These are phyloP conservation scores for Cryptoprocta ferox DNA, from an alignment of 2,797 vertebrate genomes.

Conservation along the genomic window DNA sequence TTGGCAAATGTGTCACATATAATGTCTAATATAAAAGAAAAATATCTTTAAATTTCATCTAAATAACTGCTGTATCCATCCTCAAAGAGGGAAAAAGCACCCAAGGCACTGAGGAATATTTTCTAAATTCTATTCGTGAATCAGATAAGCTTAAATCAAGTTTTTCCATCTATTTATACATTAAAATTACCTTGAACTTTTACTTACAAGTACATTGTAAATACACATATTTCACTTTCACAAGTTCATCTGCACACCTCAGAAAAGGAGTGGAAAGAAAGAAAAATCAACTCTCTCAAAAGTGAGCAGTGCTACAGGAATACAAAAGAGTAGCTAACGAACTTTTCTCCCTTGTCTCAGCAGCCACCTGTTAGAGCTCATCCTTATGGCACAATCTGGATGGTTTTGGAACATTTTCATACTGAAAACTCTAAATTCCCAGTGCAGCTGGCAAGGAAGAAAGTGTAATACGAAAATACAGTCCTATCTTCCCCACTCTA, in stretches of 20 bases:
- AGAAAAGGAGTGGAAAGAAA: conserved; percentile 29
- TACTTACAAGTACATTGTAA: conserved; percentile 46
- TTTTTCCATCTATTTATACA: conserved; percentile 28
- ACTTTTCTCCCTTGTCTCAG: background rate
- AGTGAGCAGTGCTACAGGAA: background rate
- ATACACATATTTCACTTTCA: conserved; percentile 59
- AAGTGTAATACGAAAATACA: background rate
- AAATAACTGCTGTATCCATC: background rate
- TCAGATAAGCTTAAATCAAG: background rate
- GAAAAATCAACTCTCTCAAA: conserved; percentile 11
- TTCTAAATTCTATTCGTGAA: conserved; percentile 25
- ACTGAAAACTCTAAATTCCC: conserved; percentile 46
- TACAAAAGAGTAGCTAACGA: background rate
- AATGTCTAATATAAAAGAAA: conserved; percentile 38
- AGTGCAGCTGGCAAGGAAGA: background rate
- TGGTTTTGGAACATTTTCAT: background rate
- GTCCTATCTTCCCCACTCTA: background rate
- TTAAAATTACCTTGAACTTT: conserved; percentile 44
- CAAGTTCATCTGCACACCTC: background rate
- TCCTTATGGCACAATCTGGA: background rate
- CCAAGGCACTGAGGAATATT: background rate
- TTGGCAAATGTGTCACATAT: conserved; percentile 9
- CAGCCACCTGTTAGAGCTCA: conserved; percentile 40
- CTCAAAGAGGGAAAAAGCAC: background rate
- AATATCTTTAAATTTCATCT: conserved; percentile 49